Percentiles rank a stretch among this genome's conserved stretches.
These are phyloP conservation scores for Odontesthes bonariensis DNA, from an alignment of 2,113 vertebrate species.

Conservation along the genomic window DNA sequence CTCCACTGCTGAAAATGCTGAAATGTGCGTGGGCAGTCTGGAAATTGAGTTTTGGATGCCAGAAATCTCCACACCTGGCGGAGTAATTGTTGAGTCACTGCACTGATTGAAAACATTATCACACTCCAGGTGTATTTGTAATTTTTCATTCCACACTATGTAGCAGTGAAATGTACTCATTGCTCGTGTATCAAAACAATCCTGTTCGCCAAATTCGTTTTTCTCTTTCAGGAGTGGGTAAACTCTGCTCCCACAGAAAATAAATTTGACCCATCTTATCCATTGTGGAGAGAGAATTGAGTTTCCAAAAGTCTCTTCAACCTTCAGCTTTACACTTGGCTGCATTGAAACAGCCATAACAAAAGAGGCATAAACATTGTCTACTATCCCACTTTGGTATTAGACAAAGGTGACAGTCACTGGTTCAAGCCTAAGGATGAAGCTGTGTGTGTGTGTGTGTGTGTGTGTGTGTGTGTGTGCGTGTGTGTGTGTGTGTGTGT, in stretches of 20 bases:
- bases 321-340: slow-evolving; percentile 36
- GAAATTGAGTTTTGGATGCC: slow-evolving; percentile 39
- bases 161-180: not conserved
- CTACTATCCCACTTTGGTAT: slow-evolving; percentile 55
- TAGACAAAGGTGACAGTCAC: slow-evolving; percentile 68
- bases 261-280: slow-evolving; percentile 5
- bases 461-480: too few relatives aligned
- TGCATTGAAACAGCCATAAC: slow-evolving; percentile 21
- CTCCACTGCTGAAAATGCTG: slow-evolving; percentile 32
- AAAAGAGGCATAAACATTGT: slow-evolving; percentile 50
- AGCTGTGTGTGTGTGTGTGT: slow-evolving; percentile 36
- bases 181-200: not conserved
- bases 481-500: too few relatives aligned
- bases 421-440: slow-evolving; percentile 45
- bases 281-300: not conserved
- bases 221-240: not conserved
- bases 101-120: slow-evolving; percentile 20
- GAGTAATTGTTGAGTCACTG: slow-evolving; percentile 43
- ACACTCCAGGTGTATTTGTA: slow-evolving; percentile 6
- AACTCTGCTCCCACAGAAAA: slow-evolving; percentile 18
- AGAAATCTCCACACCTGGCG: slow-evolving; percentile 56
- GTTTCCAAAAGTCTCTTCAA: slow-evolving; percentile 6
- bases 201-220: not conserved
- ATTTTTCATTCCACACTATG: not conserved
- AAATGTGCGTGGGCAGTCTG: slow-evolving; percentile 46